A percentile compares a stretch with the other conserved stretches of the same genome.
Conservation (phyloP, 2,797 vertebrate species). For the Enteromius paludinosus region DNA sequence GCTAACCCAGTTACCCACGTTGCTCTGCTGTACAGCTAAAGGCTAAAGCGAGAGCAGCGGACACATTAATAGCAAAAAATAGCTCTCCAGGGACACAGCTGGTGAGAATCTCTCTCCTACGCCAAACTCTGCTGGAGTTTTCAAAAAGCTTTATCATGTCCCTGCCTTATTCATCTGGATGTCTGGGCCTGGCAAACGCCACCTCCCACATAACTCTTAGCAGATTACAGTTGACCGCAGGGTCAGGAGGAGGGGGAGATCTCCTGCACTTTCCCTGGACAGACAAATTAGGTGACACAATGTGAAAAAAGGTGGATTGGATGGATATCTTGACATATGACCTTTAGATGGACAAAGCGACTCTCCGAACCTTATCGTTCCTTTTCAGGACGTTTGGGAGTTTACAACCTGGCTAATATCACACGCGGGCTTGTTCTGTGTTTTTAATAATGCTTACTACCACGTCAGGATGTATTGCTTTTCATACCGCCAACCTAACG, state of each 20-base stretch:
- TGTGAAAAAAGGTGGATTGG: slow-evolving; percentile 36
- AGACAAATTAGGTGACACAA: slow-evolving; percentile 51
- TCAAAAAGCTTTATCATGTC: slow-evolving; percentile 55
- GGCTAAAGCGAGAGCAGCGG: slow-evolving; percentile 48
- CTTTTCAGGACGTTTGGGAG: slow-evolving; percentile 24
- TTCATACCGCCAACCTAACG: slow-evolving; percentile 15
- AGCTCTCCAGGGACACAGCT: slow-evolving; percentile 46
- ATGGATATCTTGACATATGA: slow-evolving; percentile 51
- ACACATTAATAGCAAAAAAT: slow-evolving; percentile 52
- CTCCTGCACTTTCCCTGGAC: slow-evolving; percentile 33
- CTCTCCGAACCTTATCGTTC: slow-evolving; percentile 38
- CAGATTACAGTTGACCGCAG: slow-evolving; percentile 52
- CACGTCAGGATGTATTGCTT: slow-evolving; percentile 7
- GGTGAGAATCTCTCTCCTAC: slow-evolving; percentile 47
- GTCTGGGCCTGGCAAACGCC: slow-evolving; percentile 41
- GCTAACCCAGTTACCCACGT: slow-evolving; percentile 56
- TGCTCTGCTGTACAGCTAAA: slow-evolving; percentile 46
- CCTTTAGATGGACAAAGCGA: slow-evolving; percentile 52
- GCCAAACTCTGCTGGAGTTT: slow-evolving; percentile 42
- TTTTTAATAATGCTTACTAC: slow-evolving; percentile 46
- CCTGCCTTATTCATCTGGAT: slow-evolving; percentile 49
- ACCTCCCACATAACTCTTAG: slow-evolving; percentile 52
- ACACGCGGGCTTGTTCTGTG: slow-evolving; percentile 1
- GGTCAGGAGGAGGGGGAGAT: slow-evolving; percentile 45
- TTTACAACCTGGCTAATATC: slow-evolving; percentile 16